Conservation (phyloP, 2,797 vertebrate species). For the Capromys pilorides region DNA sequence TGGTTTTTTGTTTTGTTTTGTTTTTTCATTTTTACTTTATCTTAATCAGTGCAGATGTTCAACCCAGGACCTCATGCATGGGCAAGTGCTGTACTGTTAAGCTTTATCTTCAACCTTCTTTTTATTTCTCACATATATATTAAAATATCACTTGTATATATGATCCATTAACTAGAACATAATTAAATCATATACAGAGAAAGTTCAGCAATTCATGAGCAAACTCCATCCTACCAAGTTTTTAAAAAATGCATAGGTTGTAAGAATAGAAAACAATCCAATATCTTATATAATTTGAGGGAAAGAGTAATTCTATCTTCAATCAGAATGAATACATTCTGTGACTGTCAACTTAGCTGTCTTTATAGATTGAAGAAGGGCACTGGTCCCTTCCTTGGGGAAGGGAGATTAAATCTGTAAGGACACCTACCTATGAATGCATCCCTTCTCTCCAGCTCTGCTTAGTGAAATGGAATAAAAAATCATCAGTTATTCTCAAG, state of each 20-base stretch:
- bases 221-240: fast-evolving
- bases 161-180: neutral
- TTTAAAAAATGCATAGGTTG: neutral
- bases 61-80: neutral
- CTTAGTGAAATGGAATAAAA: neutral
- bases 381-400: fast-evolving
- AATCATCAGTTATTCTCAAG: neutral
- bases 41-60: neutral
- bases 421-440: neutral
- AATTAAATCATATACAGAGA: neutral
- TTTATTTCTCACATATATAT: neutral
- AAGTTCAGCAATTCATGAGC: neutral
- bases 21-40: neutral
- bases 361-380: neutral
- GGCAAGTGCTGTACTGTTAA: neutral
- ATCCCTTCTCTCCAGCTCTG: neutral
- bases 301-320: neutral
- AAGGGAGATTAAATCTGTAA: neutral
- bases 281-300: neutral
- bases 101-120: neutral
- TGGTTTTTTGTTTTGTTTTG: neutral
- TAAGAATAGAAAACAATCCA: neutral
- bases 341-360: neutral
- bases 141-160: neutral
- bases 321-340: neutral